Conservation (phyloP, 2,888 invertebrate species). For the Hirtodrosophila trivittata region DNA sequence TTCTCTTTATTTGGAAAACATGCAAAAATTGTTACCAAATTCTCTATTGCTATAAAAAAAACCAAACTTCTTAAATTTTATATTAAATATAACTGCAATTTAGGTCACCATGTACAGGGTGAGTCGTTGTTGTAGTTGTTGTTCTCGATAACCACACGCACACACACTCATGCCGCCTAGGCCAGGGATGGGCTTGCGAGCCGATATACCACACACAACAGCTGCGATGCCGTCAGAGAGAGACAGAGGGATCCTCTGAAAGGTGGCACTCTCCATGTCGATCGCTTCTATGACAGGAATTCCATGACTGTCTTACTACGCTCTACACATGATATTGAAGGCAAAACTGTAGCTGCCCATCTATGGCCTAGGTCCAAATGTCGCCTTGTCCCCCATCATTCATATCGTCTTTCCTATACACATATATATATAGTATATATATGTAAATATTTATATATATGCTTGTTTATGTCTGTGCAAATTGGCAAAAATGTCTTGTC, state of each 20-base stretch:
- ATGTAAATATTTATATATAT: constrained; percentile 7
- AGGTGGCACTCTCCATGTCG: too few species aligned
- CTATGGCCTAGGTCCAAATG: constrained; percentile 49
- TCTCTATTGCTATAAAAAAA: constrained; percentile 41
- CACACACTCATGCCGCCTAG: constrained; percentile 73
- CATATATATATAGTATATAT: constrained; percentile 24
- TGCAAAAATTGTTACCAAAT: constrained; percentile 59
- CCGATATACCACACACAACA: not conserved
- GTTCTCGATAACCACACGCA: constrained; percentile 78
- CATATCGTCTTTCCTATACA: constrained; percentile 46
- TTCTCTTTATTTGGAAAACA: constrained; percentile 68
- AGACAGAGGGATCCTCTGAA: too few species aligned
- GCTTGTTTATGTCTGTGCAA: constrained; percentile 51
- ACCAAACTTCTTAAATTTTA: constrained; percentile 46
- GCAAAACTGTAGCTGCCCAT: not conserved
- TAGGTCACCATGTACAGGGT: constrained; percentile 84
- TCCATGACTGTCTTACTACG: too few species aligned
- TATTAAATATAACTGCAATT: constrained; percentile 73
- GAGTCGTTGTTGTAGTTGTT: constrained; percentile 83
- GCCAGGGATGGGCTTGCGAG: constrained; percentile 24
- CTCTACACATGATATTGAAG: too few species aligned
- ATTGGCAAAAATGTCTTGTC: constrained; percentile 62
- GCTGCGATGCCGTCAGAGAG: not conserved
- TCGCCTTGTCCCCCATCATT: constrained; percentile 51
- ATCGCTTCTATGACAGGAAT: too few species aligned